Evolutionary conservation across 2,797 vertebrate genomes (phyloP).

Genomic region (Parauchenoglanis ngamensis): DNA sequence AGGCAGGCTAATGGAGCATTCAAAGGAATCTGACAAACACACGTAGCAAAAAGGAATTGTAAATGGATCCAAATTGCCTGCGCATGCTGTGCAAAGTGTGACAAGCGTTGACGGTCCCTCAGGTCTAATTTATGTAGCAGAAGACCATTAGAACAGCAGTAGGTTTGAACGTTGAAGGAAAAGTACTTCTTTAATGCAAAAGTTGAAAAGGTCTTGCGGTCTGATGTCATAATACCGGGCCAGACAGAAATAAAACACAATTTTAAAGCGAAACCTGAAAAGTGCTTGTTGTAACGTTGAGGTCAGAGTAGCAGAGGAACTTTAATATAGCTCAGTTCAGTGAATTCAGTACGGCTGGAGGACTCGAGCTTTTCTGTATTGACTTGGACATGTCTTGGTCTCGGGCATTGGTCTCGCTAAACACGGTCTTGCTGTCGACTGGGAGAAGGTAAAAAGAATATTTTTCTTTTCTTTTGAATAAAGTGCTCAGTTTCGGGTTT

Average conservation of each 20-base stretch:
- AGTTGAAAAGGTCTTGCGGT: background rate
- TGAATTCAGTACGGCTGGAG: background rate
- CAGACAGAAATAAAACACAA: conserved; percentile 10
- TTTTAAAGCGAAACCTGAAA: conserved; percentile 1
- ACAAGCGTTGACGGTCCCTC: background rate
- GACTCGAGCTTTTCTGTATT: background rate
- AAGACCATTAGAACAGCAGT: conserved; percentile 22
- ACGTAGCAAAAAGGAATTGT: background rate
- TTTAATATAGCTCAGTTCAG: background rate
- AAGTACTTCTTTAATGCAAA: background rate
- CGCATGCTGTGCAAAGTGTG: background rate
- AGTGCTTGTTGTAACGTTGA: background rate
- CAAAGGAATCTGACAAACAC: conserved; percentile 9
- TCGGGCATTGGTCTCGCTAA: background rate
- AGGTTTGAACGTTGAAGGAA: conserved; percentile 5
- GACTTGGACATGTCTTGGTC: background rate
- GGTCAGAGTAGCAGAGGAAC: background rate
- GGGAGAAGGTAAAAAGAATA: background rate
- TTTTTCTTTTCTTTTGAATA: background rate
- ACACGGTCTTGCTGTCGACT: background rate
- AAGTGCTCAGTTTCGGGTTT: too few species aligned
- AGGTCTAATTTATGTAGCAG: conserved; percentile 20
- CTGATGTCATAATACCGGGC: conserved; percentile 7
- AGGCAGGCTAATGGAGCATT: background rate
- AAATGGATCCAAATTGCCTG: conserved; percentile 3